Evolutionary conservation across 2,888 invertebrate genomes (phyloP).

Genomic region (Coelogynopora nodosa): DNA sequence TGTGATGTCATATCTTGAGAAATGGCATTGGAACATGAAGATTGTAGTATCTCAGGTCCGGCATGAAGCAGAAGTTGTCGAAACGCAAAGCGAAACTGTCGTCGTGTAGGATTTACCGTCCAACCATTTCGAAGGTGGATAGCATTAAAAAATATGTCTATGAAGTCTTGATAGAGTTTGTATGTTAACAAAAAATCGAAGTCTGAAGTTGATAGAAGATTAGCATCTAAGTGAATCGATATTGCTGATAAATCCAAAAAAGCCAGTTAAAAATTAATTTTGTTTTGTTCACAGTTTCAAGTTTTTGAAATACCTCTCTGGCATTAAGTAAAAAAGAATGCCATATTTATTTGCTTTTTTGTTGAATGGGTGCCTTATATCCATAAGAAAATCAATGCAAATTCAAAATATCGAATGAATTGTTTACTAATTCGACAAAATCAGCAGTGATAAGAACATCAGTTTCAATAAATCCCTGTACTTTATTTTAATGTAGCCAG

Average conservation of each 20-base stretch:
- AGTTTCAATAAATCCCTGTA: neutral
- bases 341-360: neutral
- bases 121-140: neutral
- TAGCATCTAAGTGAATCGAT: neutral
- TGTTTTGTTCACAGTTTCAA: neutral
- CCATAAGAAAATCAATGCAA: neutral
- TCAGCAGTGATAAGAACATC: neutral
- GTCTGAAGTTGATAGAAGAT: neutral
- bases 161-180: neutral
- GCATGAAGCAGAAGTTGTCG: neutral
- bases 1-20: neutral
- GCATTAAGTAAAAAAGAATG: neutral
- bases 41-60: neutral
- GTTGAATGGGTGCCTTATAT: neutral
- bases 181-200: neutral
- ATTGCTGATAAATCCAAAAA: neutral
- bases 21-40: neutral
- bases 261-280: neutral
- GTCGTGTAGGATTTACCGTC: neutral
- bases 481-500: neutral
- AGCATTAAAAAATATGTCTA: neutral
- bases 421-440: neutral
- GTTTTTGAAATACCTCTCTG: neutral
- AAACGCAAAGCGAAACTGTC: neutral
- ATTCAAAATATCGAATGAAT: neutral